A percentile compares a stretch with the other conserved stretches of the same genome.
Conservation (phyloP, 2,797 vertebrate species). For the Notolepis coatsorum region DNA sequence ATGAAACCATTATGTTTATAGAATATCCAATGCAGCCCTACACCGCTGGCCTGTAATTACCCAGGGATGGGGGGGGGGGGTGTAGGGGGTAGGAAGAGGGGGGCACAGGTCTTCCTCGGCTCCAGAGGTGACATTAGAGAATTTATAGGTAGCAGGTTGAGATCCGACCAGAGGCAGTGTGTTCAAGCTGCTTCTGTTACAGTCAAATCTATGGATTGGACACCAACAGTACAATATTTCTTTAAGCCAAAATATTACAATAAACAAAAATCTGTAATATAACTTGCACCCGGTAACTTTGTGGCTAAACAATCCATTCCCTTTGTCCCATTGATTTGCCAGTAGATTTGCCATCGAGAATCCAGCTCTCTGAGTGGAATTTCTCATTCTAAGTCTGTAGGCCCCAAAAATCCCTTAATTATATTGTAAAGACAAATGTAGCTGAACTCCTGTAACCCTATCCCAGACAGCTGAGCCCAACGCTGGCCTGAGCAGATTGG, state of each 20-base stretch:
- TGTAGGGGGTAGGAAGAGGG: constrained; percentile 38
- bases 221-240: constrained; percentile 16
- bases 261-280: neutral
- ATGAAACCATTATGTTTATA: constrained; percentile 80
- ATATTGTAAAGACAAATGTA: constrained; percentile 82
- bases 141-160: constrained; percentile 57
- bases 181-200: constrained; percentile 43
- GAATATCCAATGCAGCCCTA: constrained; percentile 72
- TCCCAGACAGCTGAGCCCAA: constrained; percentile 68
- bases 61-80: no score
- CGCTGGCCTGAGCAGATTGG: constrained; percentile 53
- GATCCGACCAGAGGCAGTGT: constrained; percentile 42
- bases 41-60: constrained; percentile 63
- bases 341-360: constrained; percentile 68
- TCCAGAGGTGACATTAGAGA: constrained; percentile 67
- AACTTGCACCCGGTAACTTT: constrained; percentile 5
- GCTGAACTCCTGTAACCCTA: constrained; percentile 74
- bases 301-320: constrained; percentile 46
- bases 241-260: neutral
- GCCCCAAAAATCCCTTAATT: constrained; percentile 79
- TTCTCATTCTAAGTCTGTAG: constrained; percentile 67
- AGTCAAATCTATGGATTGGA: constrained; percentile 30
- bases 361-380: constrained; percentile 52
- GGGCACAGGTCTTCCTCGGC: constrained; percentile 56
- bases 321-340: constrained; percentile 56